Base-by-base conservation (phyloP, 2,113 vertebrate species). In the Eolophus roseicapilla region DNA sequence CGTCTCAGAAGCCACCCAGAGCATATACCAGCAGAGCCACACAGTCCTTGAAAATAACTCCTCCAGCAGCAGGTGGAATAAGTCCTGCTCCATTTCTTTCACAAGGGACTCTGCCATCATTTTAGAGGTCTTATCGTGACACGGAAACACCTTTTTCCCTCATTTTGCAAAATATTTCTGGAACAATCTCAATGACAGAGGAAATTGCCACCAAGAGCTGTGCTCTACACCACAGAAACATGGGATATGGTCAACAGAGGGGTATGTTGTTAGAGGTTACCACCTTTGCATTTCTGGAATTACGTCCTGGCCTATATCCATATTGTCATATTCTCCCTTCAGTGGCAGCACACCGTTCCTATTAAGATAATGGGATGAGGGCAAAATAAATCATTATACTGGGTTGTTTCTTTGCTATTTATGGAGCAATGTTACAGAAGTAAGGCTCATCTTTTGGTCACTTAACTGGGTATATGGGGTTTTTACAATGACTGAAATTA, bases 11-110 rank as follows among this genome's bases (percentile, higher is more conserved):
- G 73, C 33, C 41, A 88, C 18, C 11, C 20, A 31, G 21, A 69
- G 17, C 0, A 0, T 2, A 8, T 78, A 41, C n/a, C 35, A 57
- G 63, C 6, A 47, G 35, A 91, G 13, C 59, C 9, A 11, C 19
- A 18, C 49, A 57, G 70, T 57, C 50, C 60, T 60, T 63, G 39
- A 17, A 39, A 70, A 39, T 19, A 8, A 49, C 21, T 60, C 16
- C 12, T 81, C 14, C 20, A 77, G 37, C 35, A 60, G 43, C 24
- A 62, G 35, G n/a, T 80, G 46, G 50, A 55, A 8, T 57, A 55
- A 89, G 37, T 44, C 23, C 33, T n/a, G 11, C 39, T 50, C 27
- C 7, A 7, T 82, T 90, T 57, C 27, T 49, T 67, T 90, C 57
- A 17, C 47, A 50, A 55, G 62, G 27, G 47, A 60, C 28, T 70